Base-by-base conservation (phyloP, 1,140 invertebrate species). In the Bombus waltoni region DNA sequence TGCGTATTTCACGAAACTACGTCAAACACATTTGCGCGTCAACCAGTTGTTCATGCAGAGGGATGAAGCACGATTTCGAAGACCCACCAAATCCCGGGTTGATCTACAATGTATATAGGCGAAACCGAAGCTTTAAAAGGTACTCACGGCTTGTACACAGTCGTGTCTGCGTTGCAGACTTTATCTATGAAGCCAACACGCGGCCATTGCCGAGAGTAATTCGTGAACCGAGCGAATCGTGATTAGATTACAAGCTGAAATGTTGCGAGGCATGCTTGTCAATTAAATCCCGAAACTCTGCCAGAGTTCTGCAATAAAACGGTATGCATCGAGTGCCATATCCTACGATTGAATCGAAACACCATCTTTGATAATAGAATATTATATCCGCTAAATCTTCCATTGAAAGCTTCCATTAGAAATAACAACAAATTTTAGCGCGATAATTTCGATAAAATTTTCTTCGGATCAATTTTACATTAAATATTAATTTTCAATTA, bases 211-310 rank as follows among this genome's bases (percentile, higher is more conserved):
- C n/a, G 40, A 15, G 9, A 53, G 32, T 66, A 57, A 57, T 47
- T 59, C 57, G 88, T n/a, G 57, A 79, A 59, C 71, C 35, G 44
- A 47, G 47, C 18, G 82, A 83, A 66, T 76, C 70, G 70, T 62
- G 79, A 89, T 88, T 83, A 88, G 84, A 86, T 78, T 88, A 73
- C 10, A 71, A 83, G 73, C 47, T 73, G 11, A 65, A 85, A 89
- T 66, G 87, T 40, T 53, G 62, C 83, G 71, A 18, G 62, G 11
- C 70, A 75, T 44, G 75, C 80, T 82, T 38, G 38, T 68, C 83
- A 88, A 89, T 80, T 88, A 72, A 81, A 85, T 73, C 53, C 62
- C 62, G 22, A 70, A 66, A 22, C 42, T 32, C 53, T 42, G 38
- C 47, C 57, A 74, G 72, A 53, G 32, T 59, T 38, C 42, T n/a